Percentiles rank a stretch among this genome's conserved stretches.
Evolutionary conservation across 2,113 vertebrate genomes (phyloP).

Genomic region (Chloropsis cyanopogon): DNA sequence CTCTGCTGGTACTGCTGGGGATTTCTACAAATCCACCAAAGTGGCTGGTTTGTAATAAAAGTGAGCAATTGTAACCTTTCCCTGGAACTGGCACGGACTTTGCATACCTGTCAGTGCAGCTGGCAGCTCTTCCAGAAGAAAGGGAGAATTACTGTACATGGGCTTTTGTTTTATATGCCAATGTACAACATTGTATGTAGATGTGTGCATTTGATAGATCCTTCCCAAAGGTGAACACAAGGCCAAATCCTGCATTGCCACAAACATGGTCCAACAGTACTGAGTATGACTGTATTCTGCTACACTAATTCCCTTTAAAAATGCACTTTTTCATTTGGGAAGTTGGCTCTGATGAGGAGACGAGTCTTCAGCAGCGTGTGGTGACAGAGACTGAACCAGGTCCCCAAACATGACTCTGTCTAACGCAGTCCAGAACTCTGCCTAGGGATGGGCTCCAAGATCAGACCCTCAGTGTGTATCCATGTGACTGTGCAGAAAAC

Average conservation of each 20-base stretch:
- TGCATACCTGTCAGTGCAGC: background rate
- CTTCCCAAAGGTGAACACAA: background rate
- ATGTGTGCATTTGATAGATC: background rate
- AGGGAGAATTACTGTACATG: fast-evolving
- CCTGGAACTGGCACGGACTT: background rate
- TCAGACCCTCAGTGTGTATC: background rate
- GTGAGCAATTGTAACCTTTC: background rate
- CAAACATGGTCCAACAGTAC: fast-evolving
- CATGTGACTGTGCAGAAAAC: background rate
- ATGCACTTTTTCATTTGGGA: background rate
- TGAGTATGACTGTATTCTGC: fast-evolving
- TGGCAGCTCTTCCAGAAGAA: background rate
- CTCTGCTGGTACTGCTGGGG: background rate
- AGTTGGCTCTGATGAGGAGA: background rate
- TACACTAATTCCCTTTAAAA: background rate
- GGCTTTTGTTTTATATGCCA: background rate
- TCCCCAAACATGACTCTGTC: background rate
- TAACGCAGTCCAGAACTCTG: background rate
- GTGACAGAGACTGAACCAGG: background rate
- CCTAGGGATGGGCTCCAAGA: background rate
- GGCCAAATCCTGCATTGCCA: background rate
- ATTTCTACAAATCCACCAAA: background rate
- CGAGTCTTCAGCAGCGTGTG: fast-evolving
- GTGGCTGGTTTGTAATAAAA: background rate
- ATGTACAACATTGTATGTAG: background rate